phyloP scores from a whole-genome alignment of 1,140 invertebrate species.

The Lerema accius region DNA sequence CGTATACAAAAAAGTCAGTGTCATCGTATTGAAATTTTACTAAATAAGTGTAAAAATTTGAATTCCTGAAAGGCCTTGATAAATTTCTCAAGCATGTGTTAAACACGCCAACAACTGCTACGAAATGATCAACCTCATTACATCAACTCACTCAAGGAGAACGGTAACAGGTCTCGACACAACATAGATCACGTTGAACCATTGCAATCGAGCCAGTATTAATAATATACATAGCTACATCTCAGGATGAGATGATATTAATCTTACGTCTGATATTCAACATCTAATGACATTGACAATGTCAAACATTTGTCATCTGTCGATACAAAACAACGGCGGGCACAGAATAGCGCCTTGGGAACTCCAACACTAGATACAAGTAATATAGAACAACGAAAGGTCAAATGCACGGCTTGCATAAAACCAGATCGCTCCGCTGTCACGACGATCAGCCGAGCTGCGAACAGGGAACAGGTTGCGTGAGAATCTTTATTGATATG shows the following conservation, averaged over 20 bases:
- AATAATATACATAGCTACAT: too few relatives aligned
- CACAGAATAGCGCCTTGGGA: neutral
- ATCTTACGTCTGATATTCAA: too few relatives aligned
- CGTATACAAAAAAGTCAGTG: too few relatives aligned
- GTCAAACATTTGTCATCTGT: too few relatives aligned
- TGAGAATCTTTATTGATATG: constrained; percentile 24
- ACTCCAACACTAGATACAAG: neutral
- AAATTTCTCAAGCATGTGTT: neutral
- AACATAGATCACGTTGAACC: neutral
- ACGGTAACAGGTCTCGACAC: neutral
- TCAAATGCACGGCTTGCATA: constrained; percentile 21
- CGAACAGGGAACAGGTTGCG: constrained; percentile 28
- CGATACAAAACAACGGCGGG: too few relatives aligned
- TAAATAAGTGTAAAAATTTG: too few relatives aligned
- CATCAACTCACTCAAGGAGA: neutral
- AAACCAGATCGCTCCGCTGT: constrained; percentile 17
- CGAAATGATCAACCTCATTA: neutral
- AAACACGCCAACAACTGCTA: neutral
- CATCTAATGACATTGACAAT: too few relatives aligned
- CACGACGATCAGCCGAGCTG: constrained; percentile 14
- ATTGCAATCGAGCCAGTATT: too few relatives aligned
- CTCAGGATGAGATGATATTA: too few relatives aligned
- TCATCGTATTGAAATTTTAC: too few relatives aligned
- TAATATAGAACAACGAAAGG: constrained; percentile 7
- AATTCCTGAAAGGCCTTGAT: too few relatives aligned